A percentile compares a stretch with the other conserved stretches of the same genome.
These are phyloP conservation scores for Ammodytes dubius DNA, from an alignment of 2,113 vertebrate genomes.

Conservation along the genomic window DNA sequence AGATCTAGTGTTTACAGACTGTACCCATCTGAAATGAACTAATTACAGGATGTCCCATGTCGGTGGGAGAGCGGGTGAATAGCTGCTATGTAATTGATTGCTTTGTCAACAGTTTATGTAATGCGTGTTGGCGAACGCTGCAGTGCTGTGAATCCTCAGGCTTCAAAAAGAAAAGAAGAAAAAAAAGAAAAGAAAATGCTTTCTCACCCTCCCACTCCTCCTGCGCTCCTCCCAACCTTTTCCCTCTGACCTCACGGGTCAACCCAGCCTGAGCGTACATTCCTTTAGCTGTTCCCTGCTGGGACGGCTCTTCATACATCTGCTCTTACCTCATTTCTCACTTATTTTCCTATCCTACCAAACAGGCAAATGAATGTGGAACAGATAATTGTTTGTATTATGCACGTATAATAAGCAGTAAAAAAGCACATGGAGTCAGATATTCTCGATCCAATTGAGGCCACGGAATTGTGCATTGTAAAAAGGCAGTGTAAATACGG, in stretches of 20 bases:
- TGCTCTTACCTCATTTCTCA: conserved; percentile 37
- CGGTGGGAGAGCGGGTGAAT: conserved; percentile 35
- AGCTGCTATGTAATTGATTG: conserved; percentile 29
- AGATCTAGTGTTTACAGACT: conserved; percentile 10
- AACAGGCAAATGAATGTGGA: conserved; percentile 18
- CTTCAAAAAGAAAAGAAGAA: conserved; percentile 1
- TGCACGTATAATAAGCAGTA: too few relatives aligned
- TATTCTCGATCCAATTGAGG: too few relatives aligned
- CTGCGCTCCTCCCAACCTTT: conserved; percentile 58
- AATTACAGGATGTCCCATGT: neutral
- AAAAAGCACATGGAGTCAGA: too few relatives aligned
- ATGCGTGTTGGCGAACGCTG: conserved; percentile 68
- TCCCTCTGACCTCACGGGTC: conserved; percentile 57
- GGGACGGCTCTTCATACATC: conserved; percentile 42
- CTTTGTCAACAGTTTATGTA: conserved; percentile 68
- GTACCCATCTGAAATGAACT: neutral
- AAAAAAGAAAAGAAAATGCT: conserved; percentile 36
- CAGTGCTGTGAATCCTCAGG: conserved; percentile 42
- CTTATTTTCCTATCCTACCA: conserved; percentile 30
- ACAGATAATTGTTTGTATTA: neutral
- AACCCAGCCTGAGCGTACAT: conserved; percentile 52
- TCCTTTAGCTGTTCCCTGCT: conserved; percentile 37
- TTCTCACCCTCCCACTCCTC: conserved; percentile 72
- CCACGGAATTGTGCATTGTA: too few relatives aligned
- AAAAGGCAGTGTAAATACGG: too few relatives aligned